phyloP scores from a whole-genome alignment of 2,888 invertebrate genomes.

The Rhingia campestris region DNA sequence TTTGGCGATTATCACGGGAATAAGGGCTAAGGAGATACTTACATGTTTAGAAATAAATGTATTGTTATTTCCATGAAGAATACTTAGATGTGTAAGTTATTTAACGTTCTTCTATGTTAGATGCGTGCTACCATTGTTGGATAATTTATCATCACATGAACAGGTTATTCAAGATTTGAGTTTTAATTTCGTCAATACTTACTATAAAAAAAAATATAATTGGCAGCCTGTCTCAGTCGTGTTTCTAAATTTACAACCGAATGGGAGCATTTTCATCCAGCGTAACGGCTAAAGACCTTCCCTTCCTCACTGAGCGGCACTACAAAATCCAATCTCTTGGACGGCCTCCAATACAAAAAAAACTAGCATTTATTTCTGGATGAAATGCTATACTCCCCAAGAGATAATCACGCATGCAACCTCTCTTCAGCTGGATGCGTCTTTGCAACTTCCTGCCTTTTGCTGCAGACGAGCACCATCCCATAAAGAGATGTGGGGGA shows the following conservation, averaged over 20 bases:
- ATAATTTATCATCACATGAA: too few relatives aligned
- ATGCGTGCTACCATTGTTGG: too few relatives aligned
- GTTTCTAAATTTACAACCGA: conserved; percentile 29
- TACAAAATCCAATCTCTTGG: conserved; percentile 44
- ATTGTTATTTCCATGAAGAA: too few relatives aligned
- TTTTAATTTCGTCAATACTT: too few relatives aligned
- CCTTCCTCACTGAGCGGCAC: not conserved
- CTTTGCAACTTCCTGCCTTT: conserved; percentile 48
- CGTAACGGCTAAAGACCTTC: not conserved
- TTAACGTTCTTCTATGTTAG: too few relatives aligned
- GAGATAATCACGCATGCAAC: conserved; percentile 2
- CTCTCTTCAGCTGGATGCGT: conserved; percentile 16
- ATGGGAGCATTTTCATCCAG: conserved; percentile 1
- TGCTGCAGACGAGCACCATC: conserved; percentile 18
- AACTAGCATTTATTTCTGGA: conserved; percentile 61
- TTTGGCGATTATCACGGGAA: too few relatives aligned
- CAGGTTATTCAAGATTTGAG: too few relatives aligned
- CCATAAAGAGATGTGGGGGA: not conserved
- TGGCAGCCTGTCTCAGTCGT: not conserved
- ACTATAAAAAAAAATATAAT: not conserved
- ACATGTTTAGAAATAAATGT: too few relatives aligned
- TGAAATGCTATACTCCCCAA: conserved; percentile 16
- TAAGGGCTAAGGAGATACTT: too few relatives aligned
- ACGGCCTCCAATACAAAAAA: conserved; percentile 54
- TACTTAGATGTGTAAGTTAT: too few relatives aligned